Percentiles rank a stretch among this genome's conserved stretches.
Evolutionary conservation across 2,888 invertebrate species (phyloP).

Genomic region (Nasonovia ribisnigri): DNA sequence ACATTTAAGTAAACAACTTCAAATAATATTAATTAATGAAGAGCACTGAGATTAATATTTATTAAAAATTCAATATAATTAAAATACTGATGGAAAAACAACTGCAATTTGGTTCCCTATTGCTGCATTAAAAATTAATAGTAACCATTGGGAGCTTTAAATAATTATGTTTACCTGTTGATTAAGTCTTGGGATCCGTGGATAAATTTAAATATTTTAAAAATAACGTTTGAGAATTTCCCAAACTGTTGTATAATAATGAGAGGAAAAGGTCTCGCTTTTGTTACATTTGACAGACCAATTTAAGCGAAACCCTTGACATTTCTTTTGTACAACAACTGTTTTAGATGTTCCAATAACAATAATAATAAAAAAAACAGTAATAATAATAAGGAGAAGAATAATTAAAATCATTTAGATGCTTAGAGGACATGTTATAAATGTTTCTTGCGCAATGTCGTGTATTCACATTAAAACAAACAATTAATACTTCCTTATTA

Average conservation of each 20-base stretch:
- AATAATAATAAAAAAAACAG: constrained; percentile 68
- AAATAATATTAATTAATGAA: not conserved
- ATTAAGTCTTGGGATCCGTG: not conserved
- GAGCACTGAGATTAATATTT: not conserved
- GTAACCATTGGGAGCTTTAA: constrained; percentile 5
- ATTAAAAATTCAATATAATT: not conserved
- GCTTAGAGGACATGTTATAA: not conserved
- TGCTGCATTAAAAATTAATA: not conserved
- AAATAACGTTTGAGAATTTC: constrained; percentile 23
- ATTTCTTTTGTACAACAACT: not conserved
- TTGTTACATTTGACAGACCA: constrained; percentile 32
- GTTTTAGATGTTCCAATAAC: constrained; percentile 37
- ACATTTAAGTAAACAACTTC: not conserved
- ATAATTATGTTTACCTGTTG: constrained; percentile 30
- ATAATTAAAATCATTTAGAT: constrained; percentile 25
- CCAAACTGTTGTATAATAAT: constrained; percentile 8
- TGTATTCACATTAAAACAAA: no score
- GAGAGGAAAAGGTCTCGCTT: constrained; percentile 19
- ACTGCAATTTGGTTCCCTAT: not conserved
- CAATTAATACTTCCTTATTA: not conserved
- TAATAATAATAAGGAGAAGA: not conserved
- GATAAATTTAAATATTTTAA: constrained; percentile 45
- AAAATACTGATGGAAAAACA: not conserved
- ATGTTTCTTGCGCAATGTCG: not conserved
- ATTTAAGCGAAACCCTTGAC: constrained; percentile 7